A percentile compares a stretch with the other conserved stretches of the same genome.
These are phyloP conservation scores for Neomorphus geoffroyi DNA, from an alignment of 2,797 vertebrate species.

Conservation along the genomic window DNA sequence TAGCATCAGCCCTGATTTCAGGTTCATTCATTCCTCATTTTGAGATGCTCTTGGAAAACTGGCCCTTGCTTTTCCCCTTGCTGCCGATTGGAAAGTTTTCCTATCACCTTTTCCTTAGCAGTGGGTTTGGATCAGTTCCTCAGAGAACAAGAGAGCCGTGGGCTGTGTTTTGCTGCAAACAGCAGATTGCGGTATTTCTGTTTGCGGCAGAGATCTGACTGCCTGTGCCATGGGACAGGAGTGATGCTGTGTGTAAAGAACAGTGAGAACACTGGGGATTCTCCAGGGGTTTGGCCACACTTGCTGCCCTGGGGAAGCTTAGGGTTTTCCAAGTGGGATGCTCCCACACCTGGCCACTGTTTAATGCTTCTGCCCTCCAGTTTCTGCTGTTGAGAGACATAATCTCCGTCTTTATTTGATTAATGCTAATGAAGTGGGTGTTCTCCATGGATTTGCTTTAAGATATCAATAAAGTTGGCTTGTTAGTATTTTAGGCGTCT, in stretches of 20 bases:
- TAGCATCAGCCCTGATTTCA: not conserved
- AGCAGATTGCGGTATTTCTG: slow-evolving; percentile 37
- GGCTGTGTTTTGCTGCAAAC: slow-evolving; percentile 58
- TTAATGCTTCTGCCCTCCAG: not conserved
- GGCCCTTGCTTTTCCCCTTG: not conserved
- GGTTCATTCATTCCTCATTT: not conserved
- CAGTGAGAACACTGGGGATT: not conserved
- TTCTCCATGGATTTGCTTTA: not conserved
- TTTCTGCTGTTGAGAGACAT: not conserved
- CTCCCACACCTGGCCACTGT: accelerated
- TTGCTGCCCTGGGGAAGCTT: not conserved
- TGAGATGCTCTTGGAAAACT: not conserved
- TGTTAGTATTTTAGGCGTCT: not conserved
- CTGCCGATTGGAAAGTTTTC: not conserved
- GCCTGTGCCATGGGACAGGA: slow-evolving; percentile 26
- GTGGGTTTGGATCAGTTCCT: not conserved
- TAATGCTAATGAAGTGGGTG: not conserved
- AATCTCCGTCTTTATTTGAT: not conserved
- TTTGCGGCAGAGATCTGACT: slow-evolving; percentile 12
- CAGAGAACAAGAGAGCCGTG: not conserved
- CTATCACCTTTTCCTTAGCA: slow-evolving; percentile 16
- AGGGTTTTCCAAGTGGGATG: not conserved
- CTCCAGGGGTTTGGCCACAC: not conserved
- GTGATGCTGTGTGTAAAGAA: not conserved
- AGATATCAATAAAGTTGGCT: not conserved